Base-by-base conservation (phyloP, 2,113 vertebrate species). In the Chelonoidis abingdonii region DNA sequence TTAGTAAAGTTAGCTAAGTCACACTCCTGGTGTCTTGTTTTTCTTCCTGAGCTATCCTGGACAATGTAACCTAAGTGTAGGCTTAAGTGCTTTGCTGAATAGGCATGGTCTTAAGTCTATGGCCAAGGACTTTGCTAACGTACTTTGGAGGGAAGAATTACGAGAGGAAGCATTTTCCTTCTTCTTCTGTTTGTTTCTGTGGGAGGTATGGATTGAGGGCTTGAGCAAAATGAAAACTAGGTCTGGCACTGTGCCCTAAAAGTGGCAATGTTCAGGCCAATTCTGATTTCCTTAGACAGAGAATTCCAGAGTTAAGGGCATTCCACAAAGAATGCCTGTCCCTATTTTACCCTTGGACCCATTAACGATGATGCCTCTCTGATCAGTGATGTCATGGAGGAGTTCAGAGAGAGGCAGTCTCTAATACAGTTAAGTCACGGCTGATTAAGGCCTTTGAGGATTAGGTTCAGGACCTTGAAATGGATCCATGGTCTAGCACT, bases 141-240 rank as follows among this genome's bases (percentile, higher is more conserved):
- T 75, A 75, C n/a, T 75, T 75, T 25, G 72, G 38, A 75, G 72
- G 38, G 13, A 75, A 75, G 22, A 41, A 22, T 65, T 35, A 65
- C 13, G 14, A 65, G 31, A 17, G 31, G 16, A 65, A 65, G 62
- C 62, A 65, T 35, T 65, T 65, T 35, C 31, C 10, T 25, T 75
- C 17, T 69, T 4, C 22, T 65, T 13, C 87, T 35, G 78, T 88
- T 92, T 87, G 85, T 87, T 89, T 83, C 76, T 84, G 50, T 52
- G 44, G 25, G 80, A 92, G 47, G 52, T 22, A 38, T 5, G 76
- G 14, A 38, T 89, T 84, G 35, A 81, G 83, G 94, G 83, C 87
- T 82, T 89, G 50, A 93, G 14, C n/a, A 92, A 93, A 93, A 90
- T 9, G 92, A 94, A 87, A 92, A 94, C 4, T 50, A 76, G 93